phyloP scores from a whole-genome alignment of 1,140 invertebrate species.

The Drosophila navojoa region DNA sequence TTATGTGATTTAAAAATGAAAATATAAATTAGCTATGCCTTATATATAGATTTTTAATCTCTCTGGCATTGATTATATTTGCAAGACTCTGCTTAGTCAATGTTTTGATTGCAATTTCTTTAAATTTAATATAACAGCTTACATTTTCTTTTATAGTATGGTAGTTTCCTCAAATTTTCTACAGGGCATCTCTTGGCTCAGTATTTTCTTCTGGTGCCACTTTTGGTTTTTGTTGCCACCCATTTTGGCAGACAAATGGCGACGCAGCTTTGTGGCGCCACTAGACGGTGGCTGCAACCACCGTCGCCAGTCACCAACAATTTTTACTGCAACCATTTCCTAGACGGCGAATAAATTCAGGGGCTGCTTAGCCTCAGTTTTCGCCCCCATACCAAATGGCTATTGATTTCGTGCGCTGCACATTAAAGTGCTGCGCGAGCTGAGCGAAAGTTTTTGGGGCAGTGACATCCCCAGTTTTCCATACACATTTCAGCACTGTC shows the following conservation, averaged over 20 bases:
- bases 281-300: slow-evolving; percentile 35
- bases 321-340: slow-evolving; percentile 63
- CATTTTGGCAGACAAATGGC: slow-evolving; percentile 75
- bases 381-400: not conserved
- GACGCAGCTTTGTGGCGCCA: slow-evolving; percentile 74
- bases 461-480: slow-evolving; percentile 32
- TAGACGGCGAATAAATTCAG: slow-evolving; percentile 62
- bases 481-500: slow-evolving; percentile 45
- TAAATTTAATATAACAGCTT: too few species aligned
- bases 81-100: too few species aligned
- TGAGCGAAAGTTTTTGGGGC: slow-evolving; percentile 42
- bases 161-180: not conserved
- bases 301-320: slow-evolving; percentile 62
- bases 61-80: too few species aligned
- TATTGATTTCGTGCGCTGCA: slow-evolving; percentile 61
- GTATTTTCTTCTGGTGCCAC: not conserved
- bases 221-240: slow-evolving; percentile 34
- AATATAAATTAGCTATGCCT: too few species aligned
- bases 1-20: too few species aligned
- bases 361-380: slow-evolving; percentile 27
- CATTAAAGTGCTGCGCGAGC: slow-evolving; percentile 51
- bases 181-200: slow-evolving; percentile 6
- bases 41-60: too few species aligned
- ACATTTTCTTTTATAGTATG: not conserved
- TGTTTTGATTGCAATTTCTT: not conserved